phyloP scores from a whole-genome alignment of 53 echinoderm and acorn worm genomes.

The Glandiceps talaboti region DNA sequence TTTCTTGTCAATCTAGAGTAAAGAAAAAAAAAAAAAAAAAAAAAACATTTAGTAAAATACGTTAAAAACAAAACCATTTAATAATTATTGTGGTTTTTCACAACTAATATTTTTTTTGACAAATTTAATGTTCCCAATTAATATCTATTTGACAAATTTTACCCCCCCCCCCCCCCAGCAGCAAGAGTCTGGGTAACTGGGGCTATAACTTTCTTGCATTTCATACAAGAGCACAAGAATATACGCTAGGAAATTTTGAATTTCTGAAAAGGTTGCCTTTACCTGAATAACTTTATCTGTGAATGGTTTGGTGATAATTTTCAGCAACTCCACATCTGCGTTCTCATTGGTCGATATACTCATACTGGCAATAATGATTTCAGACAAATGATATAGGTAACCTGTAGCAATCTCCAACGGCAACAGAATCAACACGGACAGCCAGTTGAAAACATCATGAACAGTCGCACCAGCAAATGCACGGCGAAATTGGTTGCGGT shows the following conservation, averaged over 20 bases:
- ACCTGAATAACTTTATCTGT: conserved; percentile 49
- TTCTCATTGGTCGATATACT: conserved; percentile 34
- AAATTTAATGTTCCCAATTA: too few relatives aligned
- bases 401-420: conserved; percentile 44
- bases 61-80: too few relatives aligned
- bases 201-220: too few relatives aligned
- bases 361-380: conserved; percentile 31
- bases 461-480: conserved; percentile 74
- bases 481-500: conserved; percentile 62
- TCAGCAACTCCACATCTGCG: conserved; percentile 48
- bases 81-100: too few relatives aligned
- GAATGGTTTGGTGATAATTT: conserved; percentile 56
- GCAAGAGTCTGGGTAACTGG: too few relatives aligned
- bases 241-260: too few relatives aligned
- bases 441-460: conserved; percentile 86
- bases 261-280: too few relatives aligned
- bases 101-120: too few relatives aligned
- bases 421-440: conserved; percentile 40
- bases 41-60: too few relatives aligned
- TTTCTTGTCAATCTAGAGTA: conserved; percentile 61
- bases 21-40: not conserved
- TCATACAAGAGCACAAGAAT: too few relatives aligned
- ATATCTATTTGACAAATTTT: too few relatives aligned
- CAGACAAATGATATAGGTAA: conserved; percentile 44
- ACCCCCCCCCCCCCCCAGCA: too few relatives aligned